phyloP scores from a whole-genome alignment of 2,797 vertebrate species.

The Glossophaga mutica region DNA sequence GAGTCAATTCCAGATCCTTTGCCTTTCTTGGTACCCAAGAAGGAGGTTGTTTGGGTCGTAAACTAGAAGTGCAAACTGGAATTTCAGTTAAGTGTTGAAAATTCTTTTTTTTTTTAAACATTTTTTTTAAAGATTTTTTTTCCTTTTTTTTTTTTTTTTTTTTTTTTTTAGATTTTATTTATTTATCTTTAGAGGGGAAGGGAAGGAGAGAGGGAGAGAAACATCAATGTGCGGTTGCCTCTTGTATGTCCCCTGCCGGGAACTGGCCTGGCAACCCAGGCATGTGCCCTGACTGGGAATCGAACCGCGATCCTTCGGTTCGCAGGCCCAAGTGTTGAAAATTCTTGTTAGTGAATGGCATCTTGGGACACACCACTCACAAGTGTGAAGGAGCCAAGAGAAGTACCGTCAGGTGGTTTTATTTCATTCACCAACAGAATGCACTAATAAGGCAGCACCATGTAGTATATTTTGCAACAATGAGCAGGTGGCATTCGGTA shows the following conservation, averaged over 20 bases:
- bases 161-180: too few relatives aligned
- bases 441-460: too few relatives aligned
- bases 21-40: constrained; percentile 19
- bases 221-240: too few relatives aligned
- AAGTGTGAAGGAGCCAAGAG: background rate
- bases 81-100: constrained; percentile 24
- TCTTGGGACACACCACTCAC: constrained; percentile 32
- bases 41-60: constrained; percentile 36
- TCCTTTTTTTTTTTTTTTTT: too few relatives aligned
- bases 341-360: background rate
- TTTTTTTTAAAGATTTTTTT: too few relatives aligned
- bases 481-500: background rate
- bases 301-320: too few relatives aligned
- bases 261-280: too few relatives aligned
- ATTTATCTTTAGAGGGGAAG: too few relatives aligned
- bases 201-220: too few relatives aligned
- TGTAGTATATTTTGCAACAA: background rate
- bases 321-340: constrained; percentile 28
- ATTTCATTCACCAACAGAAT: background rate
- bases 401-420: background rate
- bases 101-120: too few relatives aligned
- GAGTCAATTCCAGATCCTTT: constrained; percentile 3
- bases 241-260: too few relatives aligned
- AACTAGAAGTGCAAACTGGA: constrained; percentile 21
- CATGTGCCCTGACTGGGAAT: too few relatives aligned